Conservation (phyloP, 1,140 invertebrate species). For the Musca vetustissima region DNA sequence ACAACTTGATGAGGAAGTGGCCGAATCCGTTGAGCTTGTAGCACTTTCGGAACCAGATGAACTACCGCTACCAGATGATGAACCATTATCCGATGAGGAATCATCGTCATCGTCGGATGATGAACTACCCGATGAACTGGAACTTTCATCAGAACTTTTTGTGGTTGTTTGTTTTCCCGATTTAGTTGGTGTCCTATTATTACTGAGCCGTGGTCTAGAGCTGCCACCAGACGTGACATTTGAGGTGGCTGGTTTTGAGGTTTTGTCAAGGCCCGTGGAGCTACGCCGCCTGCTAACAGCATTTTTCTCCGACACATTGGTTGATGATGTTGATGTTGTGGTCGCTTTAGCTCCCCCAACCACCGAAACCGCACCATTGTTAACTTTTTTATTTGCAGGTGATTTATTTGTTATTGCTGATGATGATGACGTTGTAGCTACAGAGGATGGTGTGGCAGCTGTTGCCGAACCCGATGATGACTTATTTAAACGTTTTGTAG, state of each 20-base stretch:
- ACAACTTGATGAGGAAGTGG: conserved; percentile 29
- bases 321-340: not conserved
- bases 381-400: conserved; percentile 49
- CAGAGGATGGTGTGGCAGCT: conserved; percentile 13
- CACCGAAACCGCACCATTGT: conserved; percentile 37
- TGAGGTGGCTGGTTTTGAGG: conserved; percentile 38
- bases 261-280: conserved; percentile 50
- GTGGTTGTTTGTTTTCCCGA: conserved; percentile 24
- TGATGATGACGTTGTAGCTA: conserved; percentile 28
- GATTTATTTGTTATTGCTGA: conserved; percentile 37
- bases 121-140: conserved; percentile 59
- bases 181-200: conserved; percentile 39
- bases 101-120: conserved; percentile 60
- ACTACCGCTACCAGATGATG: conserved; percentile 23
- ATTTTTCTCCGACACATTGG: conserved; percentile 29
- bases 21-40: conserved; percentile 30
- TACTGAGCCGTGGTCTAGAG: not conserved
- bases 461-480: conserved; percentile 21
- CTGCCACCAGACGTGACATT: conserved; percentile 30
- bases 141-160: conserved; percentile 25
- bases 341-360: not conserved
- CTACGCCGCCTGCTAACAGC: conserved; percentile 45
- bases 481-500: conserved; percentile 43
- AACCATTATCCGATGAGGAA: conserved; percentile 24
- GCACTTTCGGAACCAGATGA: conserved; percentile 39